Conservation (phyloP, 2,888 invertebrate species). For the Torymus texanus region DNA sequence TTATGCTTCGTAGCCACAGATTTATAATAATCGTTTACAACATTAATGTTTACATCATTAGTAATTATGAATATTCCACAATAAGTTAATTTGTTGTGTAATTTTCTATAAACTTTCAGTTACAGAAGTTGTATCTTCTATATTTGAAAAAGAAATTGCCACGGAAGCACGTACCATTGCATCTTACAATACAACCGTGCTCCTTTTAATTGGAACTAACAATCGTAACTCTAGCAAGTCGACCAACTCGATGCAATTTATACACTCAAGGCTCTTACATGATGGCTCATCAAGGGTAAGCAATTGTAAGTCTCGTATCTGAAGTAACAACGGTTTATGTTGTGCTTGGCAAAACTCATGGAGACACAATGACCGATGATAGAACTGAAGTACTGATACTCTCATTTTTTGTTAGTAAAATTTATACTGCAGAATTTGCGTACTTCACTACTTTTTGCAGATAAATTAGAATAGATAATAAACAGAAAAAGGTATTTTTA, state of each 20-base stretch:
- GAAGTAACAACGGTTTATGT: background rate
- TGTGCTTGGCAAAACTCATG: background rate
- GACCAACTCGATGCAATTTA: constrained; percentile 38
- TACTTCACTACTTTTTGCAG: no score
- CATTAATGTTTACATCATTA: no score
- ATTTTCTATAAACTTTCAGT: no score
- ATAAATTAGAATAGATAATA: no score
- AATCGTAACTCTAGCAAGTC: constrained; percentile 35
- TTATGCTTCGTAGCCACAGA: no score
- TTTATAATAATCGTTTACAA: no score
- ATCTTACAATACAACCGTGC: constrained; percentile 6
- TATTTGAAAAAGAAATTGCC: constrained; percentile 6
- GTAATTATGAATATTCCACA: no score
- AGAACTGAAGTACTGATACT: background rate
- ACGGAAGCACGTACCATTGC: constrained; percentile 1
- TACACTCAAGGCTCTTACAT: constrained; percentile 29
- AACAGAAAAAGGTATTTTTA: no score
- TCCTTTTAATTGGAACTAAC: constrained; percentile 1
- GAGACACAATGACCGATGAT: constrained; percentile 7
- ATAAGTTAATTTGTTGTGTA: no score
- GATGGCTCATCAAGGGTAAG: constrained; percentile 24
- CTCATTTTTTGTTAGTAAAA: no score
- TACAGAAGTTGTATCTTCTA: no score
- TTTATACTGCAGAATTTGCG: no score
- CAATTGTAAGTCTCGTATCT: constrained; percentile 27